Evolutionary conservation across 2,888 invertebrate genomes (phyloP).

Genomic region (Pandemis corylana): DNA sequence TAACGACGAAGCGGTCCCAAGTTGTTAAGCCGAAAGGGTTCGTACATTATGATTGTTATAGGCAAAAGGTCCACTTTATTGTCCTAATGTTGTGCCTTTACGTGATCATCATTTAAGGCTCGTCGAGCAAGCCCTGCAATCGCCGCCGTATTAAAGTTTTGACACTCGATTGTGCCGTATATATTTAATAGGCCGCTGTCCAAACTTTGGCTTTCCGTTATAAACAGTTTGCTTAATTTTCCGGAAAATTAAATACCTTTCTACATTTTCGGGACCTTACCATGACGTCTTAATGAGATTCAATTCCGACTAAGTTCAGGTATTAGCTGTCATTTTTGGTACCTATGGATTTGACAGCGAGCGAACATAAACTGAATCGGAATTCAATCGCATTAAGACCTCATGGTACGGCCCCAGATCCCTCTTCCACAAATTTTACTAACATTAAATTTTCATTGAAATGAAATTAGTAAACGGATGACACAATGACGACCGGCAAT

Average conservation of each 20-base stretch:
- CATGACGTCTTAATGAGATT: too few relatives aligned
- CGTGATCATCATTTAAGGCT: slow-evolving; percentile 71
- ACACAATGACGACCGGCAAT: neutral
- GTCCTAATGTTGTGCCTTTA: slow-evolving; percentile 73
- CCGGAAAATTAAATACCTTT: slow-evolving; percentile 3
- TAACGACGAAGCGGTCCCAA: slow-evolving; percentile 61
- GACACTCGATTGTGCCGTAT: slow-evolving; percentile 48
- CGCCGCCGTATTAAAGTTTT: slow-evolving; percentile 55
- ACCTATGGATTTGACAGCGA: too few relatives aligned
- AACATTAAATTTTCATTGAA: neutral
- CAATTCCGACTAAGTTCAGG: too few relatives aligned
- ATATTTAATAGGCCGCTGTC: slow-evolving; percentile 17
- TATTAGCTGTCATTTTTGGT: too few relatives aligned
- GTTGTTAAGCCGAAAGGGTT: slow-evolving; percentile 74
- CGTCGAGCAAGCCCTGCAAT: slow-evolving; percentile 27
- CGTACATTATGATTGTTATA: slow-evolving; percentile 76
- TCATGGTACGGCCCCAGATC: neutral
- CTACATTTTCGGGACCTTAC: neutral
- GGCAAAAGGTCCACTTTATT: slow-evolving; percentile 75
- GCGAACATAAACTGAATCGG: too few relatives aligned
- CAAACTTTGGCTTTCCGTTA: neutral
- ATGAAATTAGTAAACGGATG: neutral
- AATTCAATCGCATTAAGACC: too few relatives aligned
- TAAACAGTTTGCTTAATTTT: neutral
- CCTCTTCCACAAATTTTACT: neutral